Evolutionary conservation across 2,113 vertebrate species (phyloP).

Genomic region (Glaucomys volans): DNA sequence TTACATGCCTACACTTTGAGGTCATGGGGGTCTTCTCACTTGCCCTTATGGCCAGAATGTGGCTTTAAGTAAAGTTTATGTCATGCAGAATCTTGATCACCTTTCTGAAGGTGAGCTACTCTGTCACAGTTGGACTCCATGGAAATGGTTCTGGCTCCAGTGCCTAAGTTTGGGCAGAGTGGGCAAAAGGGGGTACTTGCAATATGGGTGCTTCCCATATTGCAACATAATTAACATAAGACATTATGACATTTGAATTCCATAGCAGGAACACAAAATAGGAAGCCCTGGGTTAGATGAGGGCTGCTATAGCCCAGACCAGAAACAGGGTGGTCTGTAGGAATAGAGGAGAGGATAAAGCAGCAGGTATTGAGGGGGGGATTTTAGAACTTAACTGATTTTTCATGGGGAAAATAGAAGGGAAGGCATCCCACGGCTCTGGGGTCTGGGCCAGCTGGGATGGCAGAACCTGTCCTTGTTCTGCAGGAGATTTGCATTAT

Average conservation of each 20-base stretch:
- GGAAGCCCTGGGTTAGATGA: neutral
- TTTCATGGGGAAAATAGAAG: neutral
- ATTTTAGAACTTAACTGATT: neutral
- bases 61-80: neutral
- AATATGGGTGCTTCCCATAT: neutral
- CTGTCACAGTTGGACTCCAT: fast-evolving
- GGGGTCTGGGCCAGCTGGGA: neutral
- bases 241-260: neutral
- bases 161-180: neutral
- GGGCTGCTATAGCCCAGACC: neutral
- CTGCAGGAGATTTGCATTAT: fast-evolving
- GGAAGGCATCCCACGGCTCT: neutral
- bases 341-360: neutral
- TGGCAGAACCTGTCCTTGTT: neutral
- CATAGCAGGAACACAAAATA: no score
- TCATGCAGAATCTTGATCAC: fast-evolving
- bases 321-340: neutral
- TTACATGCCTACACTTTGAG: neutral
- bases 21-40: neutral
- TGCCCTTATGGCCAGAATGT: neutral
- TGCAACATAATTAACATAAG: neutral
- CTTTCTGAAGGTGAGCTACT: neutral
- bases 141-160: neutral
- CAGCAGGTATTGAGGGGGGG: neutral
- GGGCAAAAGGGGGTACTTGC: neutral